Evolutionary conservation across 2,888 invertebrate species (phyloP).

Genomic region (Tanypteryx hageni): DNA sequence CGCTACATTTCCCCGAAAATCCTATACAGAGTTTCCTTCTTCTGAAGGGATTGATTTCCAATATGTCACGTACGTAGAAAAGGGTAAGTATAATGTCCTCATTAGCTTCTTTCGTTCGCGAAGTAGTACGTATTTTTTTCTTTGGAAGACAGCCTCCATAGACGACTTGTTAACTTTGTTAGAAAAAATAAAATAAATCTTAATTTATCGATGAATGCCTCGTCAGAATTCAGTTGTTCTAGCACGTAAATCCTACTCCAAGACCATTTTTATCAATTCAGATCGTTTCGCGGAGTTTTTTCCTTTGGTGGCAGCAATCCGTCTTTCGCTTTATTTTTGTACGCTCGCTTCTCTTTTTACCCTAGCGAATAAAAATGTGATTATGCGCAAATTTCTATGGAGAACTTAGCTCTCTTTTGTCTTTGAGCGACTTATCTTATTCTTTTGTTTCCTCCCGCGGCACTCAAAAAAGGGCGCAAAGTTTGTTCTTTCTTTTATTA

Average conservation of each 20-base stretch:
- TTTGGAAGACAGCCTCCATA: too few relatives aligned
- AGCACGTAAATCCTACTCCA: too few relatives aligned
- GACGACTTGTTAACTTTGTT: too few relatives aligned
- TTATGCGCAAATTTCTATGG: not conserved
- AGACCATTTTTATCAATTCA: not conserved
- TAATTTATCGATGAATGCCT: too few relatives aligned
- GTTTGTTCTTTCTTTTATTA: too few relatives aligned
- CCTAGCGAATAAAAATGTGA: not conserved
- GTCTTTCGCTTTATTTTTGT: not conserved
- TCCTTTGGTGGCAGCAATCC: not conserved
- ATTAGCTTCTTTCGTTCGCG: too few relatives aligned
- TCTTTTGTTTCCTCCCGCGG: not conserved
- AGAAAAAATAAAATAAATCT: too few relatives aligned
- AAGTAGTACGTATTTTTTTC: too few relatives aligned
- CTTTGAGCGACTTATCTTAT: not conserved
- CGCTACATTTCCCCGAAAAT: not conserved
- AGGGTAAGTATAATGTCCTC: too few relatives aligned
- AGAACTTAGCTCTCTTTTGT: not conserved
- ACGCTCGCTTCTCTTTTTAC: not conserved
- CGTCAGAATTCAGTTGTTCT: too few relatives aligned
- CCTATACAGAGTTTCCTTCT: not conserved
- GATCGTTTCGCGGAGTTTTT: not conserved
- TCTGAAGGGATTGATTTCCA: too few relatives aligned
- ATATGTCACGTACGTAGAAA: too few relatives aligned
- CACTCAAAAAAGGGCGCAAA: not conserved